Base-by-base conservation (phyloP, 2,113 vertebrate genomes). In the Micromys minutus region DNA sequence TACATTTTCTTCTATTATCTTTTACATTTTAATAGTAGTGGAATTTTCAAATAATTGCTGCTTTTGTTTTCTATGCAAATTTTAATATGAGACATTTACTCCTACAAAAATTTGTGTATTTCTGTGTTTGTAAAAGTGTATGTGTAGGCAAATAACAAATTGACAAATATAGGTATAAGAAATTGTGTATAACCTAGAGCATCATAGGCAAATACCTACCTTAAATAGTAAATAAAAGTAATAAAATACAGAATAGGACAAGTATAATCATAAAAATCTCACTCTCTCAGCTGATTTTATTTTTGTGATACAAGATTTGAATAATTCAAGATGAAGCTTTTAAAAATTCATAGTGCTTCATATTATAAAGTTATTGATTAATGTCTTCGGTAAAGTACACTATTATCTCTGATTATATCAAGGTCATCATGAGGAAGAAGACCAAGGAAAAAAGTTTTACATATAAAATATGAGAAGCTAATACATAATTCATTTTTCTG, bases 321-420 rank as follows among this genome's bases (percentile, higher is more conserved):
- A 98, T 97, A 96, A 97, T 98, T 98, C 97, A 95, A 97, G 71
- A 39, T 96, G 45, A 67, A 96, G 31, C 7, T 97, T 96, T 94
- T 97, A 96, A 97, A 98, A 91, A 97, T 72, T 74, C 91, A 97
- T 93, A 26, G 52, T 61, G 2, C 39, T 97, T 90, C 83, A 45
- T 96, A 95, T 95, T 97, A 96, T 96, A 87, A 95, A 97, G 50
- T 94, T 97, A 67, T 98, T 98, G 97, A 94, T 96, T 97, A 89
- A 92, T 95, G 94, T 95, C 90, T 97, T 87, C 55, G 63, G 42
- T 95, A 95, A 97, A 95, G 94, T 96, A 96, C 94, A 97, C 93
- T 97, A 95, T 97, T 98, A 97, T 97, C 90, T 97, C 89, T 89
- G 65, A 96, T 98, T 98, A 88, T 74, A 95, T 95, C 89, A 98